Base-by-base conservation (phyloP, 2,888 invertebrate species). In the Didymodactylos carnosus region DNA sequence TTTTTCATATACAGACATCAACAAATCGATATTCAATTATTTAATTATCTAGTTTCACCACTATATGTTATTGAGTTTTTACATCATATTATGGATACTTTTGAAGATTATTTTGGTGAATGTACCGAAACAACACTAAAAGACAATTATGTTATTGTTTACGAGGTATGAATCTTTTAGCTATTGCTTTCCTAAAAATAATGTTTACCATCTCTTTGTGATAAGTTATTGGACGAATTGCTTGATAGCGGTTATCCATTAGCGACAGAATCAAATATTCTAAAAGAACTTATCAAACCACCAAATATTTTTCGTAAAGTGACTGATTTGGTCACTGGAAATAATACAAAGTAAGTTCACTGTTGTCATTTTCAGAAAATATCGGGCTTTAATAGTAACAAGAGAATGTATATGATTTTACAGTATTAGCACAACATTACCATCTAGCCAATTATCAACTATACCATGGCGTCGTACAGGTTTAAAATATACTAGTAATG, bases 231-330 rank as follows among this genome's bases (percentile, higher is more conserved):
- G 78, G 98, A 99, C 87, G 98, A 98, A 86, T 97, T 98, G 95
- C 86, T 98, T 77, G 98, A 98, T 83, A 98, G 98, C 87, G 98
- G 98, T 11, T 99, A 95, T 83, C 98, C 98, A 46, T 85, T 98
- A 77, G 94, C 97, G 3, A 97, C 97, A 0, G 98, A 99, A 84
- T 92, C 94, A 77, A 99, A 98, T 82, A 94, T 99, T 78, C 86
- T 99, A 40, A 97, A 98, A 83, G 98, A 99, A 84, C 86, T 98
- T 73, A 99, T 98, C 76, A 95, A 94, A 83, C 98, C 98, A 69
- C 97, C 98, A 25, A 98, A 94, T 85, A 91, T 99, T 82, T 86
- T 99, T 75, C 87, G 97, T 79, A 93, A 94, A 25, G 94, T 98
- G 81, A 92, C 95, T 0, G 98, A 98, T 84, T 93, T 94, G 39